Evolutionary conservation across 1,140 invertebrate genomes (phyloP).

Genomic region (Adelges cooleyi): DNA sequence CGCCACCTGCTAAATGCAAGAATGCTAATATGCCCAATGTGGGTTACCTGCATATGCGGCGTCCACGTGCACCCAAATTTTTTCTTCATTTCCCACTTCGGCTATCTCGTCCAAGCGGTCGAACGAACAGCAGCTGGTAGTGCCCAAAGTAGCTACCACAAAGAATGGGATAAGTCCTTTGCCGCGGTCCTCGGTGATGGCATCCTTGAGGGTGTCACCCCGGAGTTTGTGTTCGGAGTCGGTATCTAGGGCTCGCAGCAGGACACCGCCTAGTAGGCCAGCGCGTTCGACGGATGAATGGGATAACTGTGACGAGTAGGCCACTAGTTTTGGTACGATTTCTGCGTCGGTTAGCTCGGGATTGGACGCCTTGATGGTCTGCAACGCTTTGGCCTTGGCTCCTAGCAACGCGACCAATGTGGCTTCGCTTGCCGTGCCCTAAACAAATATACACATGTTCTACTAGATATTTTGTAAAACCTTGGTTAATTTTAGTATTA

Average conservation of each 20-base stretch:
- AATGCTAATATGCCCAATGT: too few relatives aligned
- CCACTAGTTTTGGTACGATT: slow-evolving; percentile 77
- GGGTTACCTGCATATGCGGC: slow-evolving; percentile 74
- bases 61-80: slow-evolving; percentile 86
- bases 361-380: slow-evolving; percentile 54
- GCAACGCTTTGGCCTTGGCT: slow-evolving; percentile 68
- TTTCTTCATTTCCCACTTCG: slow-evolving; percentile 58
- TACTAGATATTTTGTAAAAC: neutral
- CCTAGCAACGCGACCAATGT: slow-evolving; percentile 78
- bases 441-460: slow-evolving; percentile 29
- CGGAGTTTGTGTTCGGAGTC: slow-evolving; percentile 67
- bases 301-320: slow-evolving; percentile 66
- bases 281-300: slow-evolving; percentile 92
- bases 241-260: slow-evolving; percentile 63
- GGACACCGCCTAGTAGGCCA: slow-evolving; percentile 76
- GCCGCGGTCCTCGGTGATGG: slow-evolving; percentile 67
- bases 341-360: slow-evolving; percentile 69
- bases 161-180: slow-evolving; percentile 81
- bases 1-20: too few relatives aligned
- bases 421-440: slow-evolving; percentile 79
- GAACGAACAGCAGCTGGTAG: slow-evolving; percentile 81
- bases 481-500: too few relatives aligned
- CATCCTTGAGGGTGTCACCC: slow-evolving; percentile 66
- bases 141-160: slow-evolving; percentile 78
- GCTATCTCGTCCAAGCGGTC: slow-evolving; percentile 80